Evolutionary conservation across 2,888 invertebrate species (phyloP).

Genomic region (Apamea crenata): DNA sequence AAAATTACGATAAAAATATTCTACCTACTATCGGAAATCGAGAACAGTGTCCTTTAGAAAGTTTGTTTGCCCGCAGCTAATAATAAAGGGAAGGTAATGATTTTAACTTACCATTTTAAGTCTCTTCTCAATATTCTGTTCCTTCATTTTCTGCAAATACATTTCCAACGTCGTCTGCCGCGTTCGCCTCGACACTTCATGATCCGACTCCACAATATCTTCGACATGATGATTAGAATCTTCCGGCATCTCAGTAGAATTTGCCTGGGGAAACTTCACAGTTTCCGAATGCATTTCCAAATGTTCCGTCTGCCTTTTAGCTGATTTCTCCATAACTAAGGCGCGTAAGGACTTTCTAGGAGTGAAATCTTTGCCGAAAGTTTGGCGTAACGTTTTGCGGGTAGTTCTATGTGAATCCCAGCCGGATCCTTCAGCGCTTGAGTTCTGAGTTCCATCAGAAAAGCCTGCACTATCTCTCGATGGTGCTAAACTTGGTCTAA

Average conservation of each 20-base stretch:
- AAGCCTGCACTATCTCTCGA: slow-evolving; percentile 75
- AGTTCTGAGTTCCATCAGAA: slow-evolving; percentile 77
- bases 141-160: slow-evolving; percentile 78
- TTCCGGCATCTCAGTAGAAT: slow-evolving; percentile 73
- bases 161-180: slow-evolving; percentile 74
- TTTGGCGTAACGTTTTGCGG: slow-evolving; percentile 83
- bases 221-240: slow-evolving; percentile 61
- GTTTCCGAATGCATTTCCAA: slow-evolving; percentile 71
- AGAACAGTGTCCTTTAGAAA: too few species aligned
- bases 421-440: slow-evolving; percentile 83
- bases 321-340: slow-evolving; percentile 85
- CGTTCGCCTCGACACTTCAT: slow-evolving; percentile 74
- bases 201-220: slow-evolving; percentile 67
- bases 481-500: slow-evolving; percentile 75
- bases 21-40: too few species aligned
- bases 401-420: slow-evolving; percentile 88
- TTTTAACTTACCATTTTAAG: slow-evolving; percentile 77
- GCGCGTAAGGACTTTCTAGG: slow-evolving; percentile 83
- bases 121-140: slow-evolving; percentile 75
- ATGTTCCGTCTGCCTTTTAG: slow-evolving; percentile 76
- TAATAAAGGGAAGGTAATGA: neutral
- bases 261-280: slow-evolving; percentile 72
- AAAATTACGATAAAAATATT: neutral
- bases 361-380: slow-evolving; percentile 84
- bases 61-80: too few species aligned